These are phyloP conservation scores for Myiotriccus ornatus DNA, from an alignment of 2,797 vertebrate genomes.

Conservation along the genomic window DNA sequence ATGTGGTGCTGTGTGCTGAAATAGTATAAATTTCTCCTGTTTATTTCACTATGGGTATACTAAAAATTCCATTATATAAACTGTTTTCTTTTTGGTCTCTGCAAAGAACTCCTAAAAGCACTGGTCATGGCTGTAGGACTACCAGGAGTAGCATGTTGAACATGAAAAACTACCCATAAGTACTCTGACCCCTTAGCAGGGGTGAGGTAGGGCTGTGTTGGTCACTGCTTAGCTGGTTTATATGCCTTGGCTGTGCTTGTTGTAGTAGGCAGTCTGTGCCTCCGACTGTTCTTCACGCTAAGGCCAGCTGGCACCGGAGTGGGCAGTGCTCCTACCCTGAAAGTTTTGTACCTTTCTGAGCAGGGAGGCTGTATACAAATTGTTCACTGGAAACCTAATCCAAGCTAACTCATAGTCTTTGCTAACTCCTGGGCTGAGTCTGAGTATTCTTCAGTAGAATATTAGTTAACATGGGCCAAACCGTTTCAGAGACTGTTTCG, in stretches of 20 bases:
- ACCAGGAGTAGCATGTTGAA: neutral
- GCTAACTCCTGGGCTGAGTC: neutral
- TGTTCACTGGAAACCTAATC: neutral
- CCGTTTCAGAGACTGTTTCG: neutral
- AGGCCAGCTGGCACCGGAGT: constrained; percentile 1
- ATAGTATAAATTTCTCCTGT: neutral
- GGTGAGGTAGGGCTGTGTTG: neutral
- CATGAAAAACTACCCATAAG: neutral
- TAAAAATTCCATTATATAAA: neutral
- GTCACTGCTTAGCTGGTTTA: neutral
- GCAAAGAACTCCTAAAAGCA: neutral
- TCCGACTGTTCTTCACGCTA: fast-evolving
- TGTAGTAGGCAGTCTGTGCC: neutral
- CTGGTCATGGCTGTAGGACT: neutral
- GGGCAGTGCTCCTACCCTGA: neutral
- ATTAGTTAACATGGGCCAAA: neutral
- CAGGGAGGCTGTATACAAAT: neutral
- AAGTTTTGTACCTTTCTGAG: neutral
- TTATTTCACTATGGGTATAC: neutral
- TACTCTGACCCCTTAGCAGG: neutral
- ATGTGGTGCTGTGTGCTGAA: neutral
- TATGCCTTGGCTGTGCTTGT: neutral
- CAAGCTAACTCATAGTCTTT: neutral
- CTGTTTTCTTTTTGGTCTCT: neutral
- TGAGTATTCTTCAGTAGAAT: neutral